Evolutionary conservation across 2,113 vertebrate genomes (phyloP), one percentile per base, ranked within the genome.

Genomic region (Salminus brasiliensis): DNA sequence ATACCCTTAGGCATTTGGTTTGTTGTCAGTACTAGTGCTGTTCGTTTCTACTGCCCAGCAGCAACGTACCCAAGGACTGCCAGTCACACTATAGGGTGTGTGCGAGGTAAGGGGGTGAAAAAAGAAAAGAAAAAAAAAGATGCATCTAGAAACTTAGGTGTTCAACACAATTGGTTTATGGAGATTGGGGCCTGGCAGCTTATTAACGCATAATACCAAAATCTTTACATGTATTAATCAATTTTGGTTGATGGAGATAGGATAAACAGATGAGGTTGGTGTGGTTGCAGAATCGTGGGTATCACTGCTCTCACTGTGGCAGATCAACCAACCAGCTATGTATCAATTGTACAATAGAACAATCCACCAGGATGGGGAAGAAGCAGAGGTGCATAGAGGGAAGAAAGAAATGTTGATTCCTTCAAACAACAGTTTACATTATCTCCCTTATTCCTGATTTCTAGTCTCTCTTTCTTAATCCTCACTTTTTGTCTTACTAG

Each of bases 291-390:
- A 70, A 43, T 29, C 43, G 36, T 60, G 55, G 30, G 39, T 23
- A 80, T 76, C 72, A 68, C 70, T 69, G 55, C 45, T 76, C 86
- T 86, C 80, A 81, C n/a, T n/a, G n/a, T n/a, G n/a, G n/a, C n/a
- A n/a, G n/a, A 88, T 86, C 74, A 76, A 66, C 74, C 34, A 47
- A 29, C 76, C 80, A n/a, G 25, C 72, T 83, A 83, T 23, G 16
- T 82, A 85, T 87, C 81, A 80, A 85, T 83, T 41, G 52, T 25
- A 57, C 49, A 80, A 78, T 27, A 84, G 57, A 73, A 62, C 21
- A 66, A 59, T 81, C 78, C 66, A 86, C 81, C 83, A 86, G 82
- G 59, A 81, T 34, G 21, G 53, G 80, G 43, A 27, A 25, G 39
- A 23, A 36, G 6, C n/a, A n/a, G 49, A 41, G 60, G 18, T 1